Conservation (phyloP, 2,113 vertebrate species). For the Tragelaphus buxtoni region DNA sequence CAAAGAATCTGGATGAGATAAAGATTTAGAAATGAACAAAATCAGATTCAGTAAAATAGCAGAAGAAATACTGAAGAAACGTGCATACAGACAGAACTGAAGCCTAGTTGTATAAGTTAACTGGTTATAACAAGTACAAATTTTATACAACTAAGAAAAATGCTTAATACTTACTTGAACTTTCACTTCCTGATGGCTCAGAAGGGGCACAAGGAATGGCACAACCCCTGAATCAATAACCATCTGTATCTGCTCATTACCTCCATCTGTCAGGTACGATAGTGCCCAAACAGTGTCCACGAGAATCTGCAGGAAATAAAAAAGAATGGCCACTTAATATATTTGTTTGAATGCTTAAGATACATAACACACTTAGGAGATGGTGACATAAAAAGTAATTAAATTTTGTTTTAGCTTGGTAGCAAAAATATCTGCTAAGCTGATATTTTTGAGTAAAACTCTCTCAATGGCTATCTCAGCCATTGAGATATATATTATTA, state of each 20-base stretch:
- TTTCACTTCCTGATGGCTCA: slow-evolving; percentile 99
- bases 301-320: slow-evolving; percentile 86
- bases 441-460: neutral
- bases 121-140: neutral
- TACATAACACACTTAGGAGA: neutral
- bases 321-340: neutral
- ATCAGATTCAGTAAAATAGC: neutral
- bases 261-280: slow-evolving; percentile 98
- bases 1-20: neutral
- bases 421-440: neutral
- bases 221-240: slow-evolving; percentile 99
- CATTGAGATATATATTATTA: too few relatives aligned
- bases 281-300: slow-evolving; percentile 99
- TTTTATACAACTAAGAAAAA: slow-evolving; percentile 8
- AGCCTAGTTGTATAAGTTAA: neutral
- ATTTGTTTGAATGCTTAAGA: slow-evolving; percentile 14
- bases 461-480: neutral
- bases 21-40: slow-evolving; percentile 24
- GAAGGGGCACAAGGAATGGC: slow-evolving; percentile 96
- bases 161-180: slow-evolving; percentile 90
- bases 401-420: neutral
- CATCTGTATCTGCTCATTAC: slow-evolving; percentile 99
- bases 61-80: neutral
- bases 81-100: neutral
- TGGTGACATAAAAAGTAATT: neutral